These are phyloP conservation scores for Caenorhabditis remanei DNA, from an alignment of 1,140 invertebrate genomes.

Conservation along the genomic window DNA sequence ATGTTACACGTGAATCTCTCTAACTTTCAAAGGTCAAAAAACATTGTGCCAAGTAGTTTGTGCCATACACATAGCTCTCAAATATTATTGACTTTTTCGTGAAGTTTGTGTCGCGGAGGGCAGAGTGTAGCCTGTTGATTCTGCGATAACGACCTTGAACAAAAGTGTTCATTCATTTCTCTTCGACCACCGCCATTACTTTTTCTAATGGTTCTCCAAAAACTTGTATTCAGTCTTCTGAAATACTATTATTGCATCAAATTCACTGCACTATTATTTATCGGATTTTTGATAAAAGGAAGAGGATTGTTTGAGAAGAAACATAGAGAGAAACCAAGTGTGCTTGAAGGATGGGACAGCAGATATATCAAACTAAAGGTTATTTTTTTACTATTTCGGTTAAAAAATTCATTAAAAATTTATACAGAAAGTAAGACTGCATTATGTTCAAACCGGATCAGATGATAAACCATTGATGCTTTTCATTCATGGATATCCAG, in stretches of 20 bases:
- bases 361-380: conserved; percentile 39
- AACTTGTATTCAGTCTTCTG: neutral
- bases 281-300: conserved; percentile 10
- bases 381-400: neutral
- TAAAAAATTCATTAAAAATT: neutral
- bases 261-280: conserved; percentile 2
- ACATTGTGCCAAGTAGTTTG: neutral
- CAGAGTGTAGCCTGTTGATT: neutral
- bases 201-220: neutral
- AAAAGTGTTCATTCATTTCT: neutral
- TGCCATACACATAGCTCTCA: neutral
- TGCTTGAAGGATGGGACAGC: conserved; percentile 18
- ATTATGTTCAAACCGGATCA: conserved; percentile 79
- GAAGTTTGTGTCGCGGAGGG: neutral
- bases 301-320: conserved; percentile 10
- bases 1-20: no score
- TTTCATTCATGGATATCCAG: conserved; percentile 80
- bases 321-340: conserved; percentile 7
- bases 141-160: conserved; percentile 5
- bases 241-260: conserved; percentile 14
- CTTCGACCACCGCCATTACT: neutral
- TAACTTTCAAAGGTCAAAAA: no score
- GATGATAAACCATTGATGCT: conserved; percentile 78
- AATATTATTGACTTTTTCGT: neutral
- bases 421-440: conserved; percentile 70